These are phyloP conservation scores for Caerostris extrusa DNA, from an alignment of 1,140 invertebrate species.

Conservation along the genomic window DNA sequence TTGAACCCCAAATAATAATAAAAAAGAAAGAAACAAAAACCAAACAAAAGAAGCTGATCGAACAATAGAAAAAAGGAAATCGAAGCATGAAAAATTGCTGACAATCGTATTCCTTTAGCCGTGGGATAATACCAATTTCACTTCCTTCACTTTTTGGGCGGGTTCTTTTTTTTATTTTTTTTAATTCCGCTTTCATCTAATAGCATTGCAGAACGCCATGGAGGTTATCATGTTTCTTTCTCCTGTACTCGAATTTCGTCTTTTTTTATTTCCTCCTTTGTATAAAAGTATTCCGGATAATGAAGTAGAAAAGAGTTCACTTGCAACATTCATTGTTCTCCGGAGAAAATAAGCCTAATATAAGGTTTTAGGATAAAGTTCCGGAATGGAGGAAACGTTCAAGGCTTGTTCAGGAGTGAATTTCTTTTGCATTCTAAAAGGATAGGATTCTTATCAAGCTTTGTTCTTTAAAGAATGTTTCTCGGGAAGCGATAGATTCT, in stretches of 20 bases:
- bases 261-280: not conserved
- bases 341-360: not conserved
- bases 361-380: conserved; percentile 7
- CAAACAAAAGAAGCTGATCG: not conserved
- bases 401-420: not conserved
- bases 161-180: not conserved
- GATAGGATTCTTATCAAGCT: not conserved
- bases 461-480: not conserved
- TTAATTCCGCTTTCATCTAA: not conserved
- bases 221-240: not conserved
- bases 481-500: not conserved
- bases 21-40: not conserved
- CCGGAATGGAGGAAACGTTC: not conserved
- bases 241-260: not conserved
- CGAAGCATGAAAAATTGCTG: conserved; percentile 57
- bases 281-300: conserved; percentile 33
- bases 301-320: conserved; percentile 16
- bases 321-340: not conserved
- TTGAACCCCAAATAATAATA: not conserved
- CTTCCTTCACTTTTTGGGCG: not conserved
- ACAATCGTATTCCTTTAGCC: conserved; percentile 45
- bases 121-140: conserved; percentile 35
- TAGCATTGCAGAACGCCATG: not conserved
- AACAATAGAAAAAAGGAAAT: not conserved
- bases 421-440: not conserved